Evolutionary conservation across 2,113 vertebrate genomes (phyloP).

Genomic region (Esox niger): DNA sequence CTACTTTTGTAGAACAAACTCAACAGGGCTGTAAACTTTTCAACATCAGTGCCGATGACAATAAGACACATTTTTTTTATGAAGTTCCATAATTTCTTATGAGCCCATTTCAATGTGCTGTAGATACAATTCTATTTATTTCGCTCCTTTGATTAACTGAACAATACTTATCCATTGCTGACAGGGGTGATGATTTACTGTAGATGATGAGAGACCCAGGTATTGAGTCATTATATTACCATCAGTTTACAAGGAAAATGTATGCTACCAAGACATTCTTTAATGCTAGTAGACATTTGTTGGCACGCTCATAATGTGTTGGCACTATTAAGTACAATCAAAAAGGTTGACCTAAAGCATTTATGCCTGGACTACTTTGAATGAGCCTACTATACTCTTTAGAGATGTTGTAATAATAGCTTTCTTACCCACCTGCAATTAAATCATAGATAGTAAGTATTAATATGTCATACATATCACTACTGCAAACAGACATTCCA

Average conservation of each 20-base stretch:
- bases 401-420: not conserved
- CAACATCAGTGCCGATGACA: no score
- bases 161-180: constrained; percentile 45
- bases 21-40: no score
- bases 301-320: constrained; percentile 19
- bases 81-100: no score
- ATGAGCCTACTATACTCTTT: constrained; percentile 8
- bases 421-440: not conserved
- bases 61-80: no score
- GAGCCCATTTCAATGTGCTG: no score
- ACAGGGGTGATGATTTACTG: no score
- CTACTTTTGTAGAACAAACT: no score
- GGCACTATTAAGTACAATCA: not conserved
- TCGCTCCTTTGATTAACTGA: constrained; percentile 24
- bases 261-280: constrained; percentile 31
- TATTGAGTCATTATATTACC: constrained; percentile 61
- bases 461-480: not conserved
- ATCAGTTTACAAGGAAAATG: constrained; percentile 59
- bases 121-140: no score
- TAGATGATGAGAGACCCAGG: constrained; percentile 47
- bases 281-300: constrained; percentile 20
- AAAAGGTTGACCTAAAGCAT: constrained; percentile 1
- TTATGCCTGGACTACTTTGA: constrained; percentile 30
- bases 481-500: not conserved
- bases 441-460: not conserved